Conservation (phyloP, 2,888 invertebrate genomes). For the Suillia variegata region DNA sequence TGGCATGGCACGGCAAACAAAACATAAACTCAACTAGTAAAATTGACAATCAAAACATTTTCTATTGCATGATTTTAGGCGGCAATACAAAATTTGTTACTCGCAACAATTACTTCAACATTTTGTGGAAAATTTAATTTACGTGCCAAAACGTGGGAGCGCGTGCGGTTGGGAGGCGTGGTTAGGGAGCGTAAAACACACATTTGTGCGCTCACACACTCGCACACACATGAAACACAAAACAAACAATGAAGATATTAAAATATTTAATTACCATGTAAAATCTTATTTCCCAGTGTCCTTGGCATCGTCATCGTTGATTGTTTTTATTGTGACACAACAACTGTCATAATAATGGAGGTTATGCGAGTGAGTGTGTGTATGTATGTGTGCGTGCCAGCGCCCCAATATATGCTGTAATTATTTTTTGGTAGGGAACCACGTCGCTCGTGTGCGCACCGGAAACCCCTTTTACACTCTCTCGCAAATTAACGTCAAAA, state of each 20-base stretch:
- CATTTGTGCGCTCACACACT: neutral
- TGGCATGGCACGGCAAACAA: neutral
- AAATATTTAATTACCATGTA: conserved; percentile 57
- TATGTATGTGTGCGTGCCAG: neutral
- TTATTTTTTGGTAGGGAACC: conserved; percentile 28
- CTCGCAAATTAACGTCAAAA: conserved; percentile 24
- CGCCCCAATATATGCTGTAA: conserved; percentile 34
- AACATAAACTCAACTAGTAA: neutral
- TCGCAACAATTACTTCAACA: conserved; percentile 19
- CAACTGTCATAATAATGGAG: conserved; percentile 51
- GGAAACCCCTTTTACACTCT: no score
- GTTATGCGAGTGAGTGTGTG: neutral
- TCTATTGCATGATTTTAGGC: neutral
- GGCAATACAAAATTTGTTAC: conserved; percentile 16
- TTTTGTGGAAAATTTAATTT: conserved; percentile 9
- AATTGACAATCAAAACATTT: conserved; percentile 17
- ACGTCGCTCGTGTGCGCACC: no score
- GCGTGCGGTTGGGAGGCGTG: no score
- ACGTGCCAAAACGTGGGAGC: neutral
- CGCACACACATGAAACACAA: conserved; percentile 36
- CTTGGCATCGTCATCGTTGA: conserved; percentile 33
- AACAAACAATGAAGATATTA: conserved; percentile 36
- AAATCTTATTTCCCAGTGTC: conserved; percentile 43
- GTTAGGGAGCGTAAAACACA: no score
- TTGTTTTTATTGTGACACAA: conserved; percentile 52